Conservation (phyloP, 2,113 vertebrate genomes). For the Cyphomyrus discorhynchus region DNA sequence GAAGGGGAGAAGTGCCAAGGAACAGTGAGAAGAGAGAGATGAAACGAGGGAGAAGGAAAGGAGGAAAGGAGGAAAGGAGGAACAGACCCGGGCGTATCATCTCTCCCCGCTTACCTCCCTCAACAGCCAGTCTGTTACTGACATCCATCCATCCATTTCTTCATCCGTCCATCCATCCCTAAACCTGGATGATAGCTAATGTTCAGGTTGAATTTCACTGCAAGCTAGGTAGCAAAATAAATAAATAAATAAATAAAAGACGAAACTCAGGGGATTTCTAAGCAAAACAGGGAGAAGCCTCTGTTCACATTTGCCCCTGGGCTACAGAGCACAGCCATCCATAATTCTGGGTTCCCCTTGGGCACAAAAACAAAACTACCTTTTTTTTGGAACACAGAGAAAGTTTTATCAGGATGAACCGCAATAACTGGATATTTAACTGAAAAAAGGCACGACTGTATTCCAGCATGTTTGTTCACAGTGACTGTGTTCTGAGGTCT, state of each 20-base stretch:
- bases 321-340: not conserved
- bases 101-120: not conserved
- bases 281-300: not conserved
- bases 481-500: not conserved
- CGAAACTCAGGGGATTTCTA: not conserved
- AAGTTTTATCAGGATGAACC: not conserved
- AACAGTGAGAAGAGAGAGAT: not conserved
- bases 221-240: not conserved
- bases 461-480: not conserved
- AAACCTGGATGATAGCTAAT: not conserved
- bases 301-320: not conserved
- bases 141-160: not conserved
- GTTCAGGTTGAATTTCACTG: not conserved
- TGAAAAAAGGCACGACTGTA: not conserved
- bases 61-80: not conserved
- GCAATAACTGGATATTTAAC: not conserved
- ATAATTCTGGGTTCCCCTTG: not conserved
- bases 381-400: not conserved
- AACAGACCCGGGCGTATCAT: not conserved
- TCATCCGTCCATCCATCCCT: not conserved
- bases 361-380: conserved; percentile 1
- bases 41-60: not conserved
- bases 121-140: not conserved
- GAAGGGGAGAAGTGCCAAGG: not conserved
- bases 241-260: not conserved